Evolutionary conservation across 2,888 invertebrate genomes (phyloP).

Genomic region (Eugnorisma glareosa): DNA sequence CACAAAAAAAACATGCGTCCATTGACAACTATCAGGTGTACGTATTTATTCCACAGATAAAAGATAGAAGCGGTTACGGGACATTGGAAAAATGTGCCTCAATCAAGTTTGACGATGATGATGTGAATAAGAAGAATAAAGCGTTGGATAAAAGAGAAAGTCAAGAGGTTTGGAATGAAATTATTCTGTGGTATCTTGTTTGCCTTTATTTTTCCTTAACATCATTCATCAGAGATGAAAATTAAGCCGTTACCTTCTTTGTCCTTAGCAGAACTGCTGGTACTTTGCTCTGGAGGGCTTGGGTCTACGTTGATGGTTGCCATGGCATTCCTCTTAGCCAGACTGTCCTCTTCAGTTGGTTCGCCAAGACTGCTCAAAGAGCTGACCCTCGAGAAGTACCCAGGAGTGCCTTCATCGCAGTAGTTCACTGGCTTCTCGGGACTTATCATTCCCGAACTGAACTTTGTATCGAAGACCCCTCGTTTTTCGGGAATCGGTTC

Average conservation of each 20-base stretch:
- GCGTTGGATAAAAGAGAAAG: slow-evolving; percentile 51
- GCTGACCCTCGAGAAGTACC: slow-evolving; percentile 93
- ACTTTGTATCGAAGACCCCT: slow-evolving; percentile 86
- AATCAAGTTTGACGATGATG: background rate
- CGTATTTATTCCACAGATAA: background rate
- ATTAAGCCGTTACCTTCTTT: slow-evolving; percentile 82
- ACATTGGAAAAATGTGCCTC: background rate
- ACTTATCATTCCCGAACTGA: slow-evolving; percentile 93
- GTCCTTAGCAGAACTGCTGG: slow-evolving; percentile 81
- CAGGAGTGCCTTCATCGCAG: slow-evolving; percentile 96
- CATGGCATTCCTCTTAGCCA: slow-evolving; percentile 87
- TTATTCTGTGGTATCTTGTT: background rate
- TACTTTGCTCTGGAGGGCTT: slow-evolving; percentile 78
- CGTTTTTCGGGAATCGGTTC: slow-evolving; percentile 79
- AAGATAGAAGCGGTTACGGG: background rate
- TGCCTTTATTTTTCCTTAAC: slow-evolving; percentile 36
- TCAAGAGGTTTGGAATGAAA: slow-evolving; percentile 18
- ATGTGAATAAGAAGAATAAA: slow-evolving; percentile 55
- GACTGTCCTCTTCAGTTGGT: slow-evolving; percentile 85
- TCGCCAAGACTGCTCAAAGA: slow-evolving; percentile 91
- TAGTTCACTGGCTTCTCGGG: slow-evolving; percentile 96
- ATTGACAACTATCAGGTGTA: background rate
- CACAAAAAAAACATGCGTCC: background rate
- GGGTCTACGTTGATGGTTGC: slow-evolving; percentile 85
- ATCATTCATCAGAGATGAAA: slow-evolving; percentile 18